phyloP scores from a whole-genome alignment of 1,140 invertebrate genomes.

The Tetramorium alpestre region DNA sequence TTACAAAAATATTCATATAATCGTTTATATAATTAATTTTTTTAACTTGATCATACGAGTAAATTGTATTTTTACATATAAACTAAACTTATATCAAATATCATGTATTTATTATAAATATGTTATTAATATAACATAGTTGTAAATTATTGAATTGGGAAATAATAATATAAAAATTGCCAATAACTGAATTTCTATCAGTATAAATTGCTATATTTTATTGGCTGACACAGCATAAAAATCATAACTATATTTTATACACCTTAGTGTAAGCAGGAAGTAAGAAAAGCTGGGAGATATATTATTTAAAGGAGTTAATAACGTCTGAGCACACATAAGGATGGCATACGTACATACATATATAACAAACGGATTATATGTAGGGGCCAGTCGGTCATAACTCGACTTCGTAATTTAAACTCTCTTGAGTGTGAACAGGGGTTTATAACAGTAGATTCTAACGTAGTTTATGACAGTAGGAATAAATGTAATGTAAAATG shows the following conservation, averaged over 20 bases:
- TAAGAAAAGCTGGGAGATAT: not conserved
- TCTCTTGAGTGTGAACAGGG: constrained; percentile 10
- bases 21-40: not conserved
- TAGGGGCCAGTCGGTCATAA: not conserved
- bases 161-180: not conserved
- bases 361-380: not conserved
- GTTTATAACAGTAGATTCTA: constrained; percentile 4
- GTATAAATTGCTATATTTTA: constrained; percentile 9
- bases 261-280: not conserved
- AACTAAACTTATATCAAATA: not conserved
- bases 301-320: constrained; percentile 15
- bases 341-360: not conserved
- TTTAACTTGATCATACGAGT: too few relatives aligned
- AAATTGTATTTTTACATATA: not conserved
- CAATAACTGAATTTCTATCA: not conserved
- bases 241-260: constrained; percentile 18
- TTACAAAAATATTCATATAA: not conserved
- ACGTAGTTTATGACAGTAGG: constrained; percentile 4
- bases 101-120: not conserved
- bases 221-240: not conserved
- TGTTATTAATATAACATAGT: not conserved
- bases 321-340: not conserved
- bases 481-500: constrained; percentile 51
- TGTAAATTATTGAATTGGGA: not conserved
- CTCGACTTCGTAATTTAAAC: constrained; percentile 57